Evolutionary conservation across 2,888 invertebrate species (phyloP), one percentile per base, ranked within the genome.

Genomic region (Clivina fossor): DNA sequence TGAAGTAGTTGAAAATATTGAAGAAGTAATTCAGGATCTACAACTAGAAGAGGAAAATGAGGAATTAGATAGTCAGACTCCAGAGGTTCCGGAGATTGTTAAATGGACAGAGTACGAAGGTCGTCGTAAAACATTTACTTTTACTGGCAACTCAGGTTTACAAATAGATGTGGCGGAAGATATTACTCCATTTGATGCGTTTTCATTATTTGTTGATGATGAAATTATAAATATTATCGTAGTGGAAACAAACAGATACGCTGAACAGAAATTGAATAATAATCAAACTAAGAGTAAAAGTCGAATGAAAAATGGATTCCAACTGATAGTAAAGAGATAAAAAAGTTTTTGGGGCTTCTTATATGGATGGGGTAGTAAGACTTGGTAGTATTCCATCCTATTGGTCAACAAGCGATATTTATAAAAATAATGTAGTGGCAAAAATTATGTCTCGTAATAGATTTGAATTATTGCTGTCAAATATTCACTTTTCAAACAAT

Each of bases 101-200:
- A 40, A 24, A 13, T 50, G 38, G 40, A 40, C 50, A 16, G 40
- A 50, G 7, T 50, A 26, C 33, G 11, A 50, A 40, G 33, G 33
- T 33, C 33, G 33, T 33, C 33, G 11, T 33, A 48, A 48, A 35
- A 20, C 11, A 20, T 48, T 54, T 47, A 48, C 46, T 54, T 54
- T 46, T 47, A 47, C 54, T 33, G 47, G 47, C 35, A 54, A 47
- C 26, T 48, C 46, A 26, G 54, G 54, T 24, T 35, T 54, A 35
- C 54, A 47, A 47, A 33, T 47, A 35, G 47, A 47, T 30, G 35
- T 62, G 38, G 56, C 58, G 26, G 59, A 44, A 40, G 58, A 46
- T 32, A 57, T 60, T 18, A 54, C 38, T 54, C 51, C 32, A 43
- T 64, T 65, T 61, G 59, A 63, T 19, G 44, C 58, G 54, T 46